Percentiles rank a stretch among this genome's conserved stretches.
Evolutionary conservation across 2,113 vertebrate genomes (phyloP).

Genomic region (Nematolebias whitei): DNA sequence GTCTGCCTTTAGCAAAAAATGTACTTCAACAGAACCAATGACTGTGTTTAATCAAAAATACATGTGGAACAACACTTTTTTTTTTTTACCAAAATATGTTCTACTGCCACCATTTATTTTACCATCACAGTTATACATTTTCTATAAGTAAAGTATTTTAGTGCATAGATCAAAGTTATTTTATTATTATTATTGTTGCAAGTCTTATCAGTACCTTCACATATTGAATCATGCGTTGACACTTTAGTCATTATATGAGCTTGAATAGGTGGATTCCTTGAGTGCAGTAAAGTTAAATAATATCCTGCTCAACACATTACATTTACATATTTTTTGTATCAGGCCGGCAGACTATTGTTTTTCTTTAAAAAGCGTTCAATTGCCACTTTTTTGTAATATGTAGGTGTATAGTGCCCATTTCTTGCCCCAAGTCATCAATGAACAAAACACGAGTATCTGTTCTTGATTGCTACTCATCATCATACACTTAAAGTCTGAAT

Average conservation of each 20-base stretch:
- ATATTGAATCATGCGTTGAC: conserved; percentile 45
- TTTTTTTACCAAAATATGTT: no score
- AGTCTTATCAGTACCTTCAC: conserved; percentile 10
- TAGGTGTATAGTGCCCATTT: conserved; percentile 32
- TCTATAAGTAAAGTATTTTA: background rate
- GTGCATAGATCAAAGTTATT: conserved; percentile 5
- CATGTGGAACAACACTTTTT: no score
- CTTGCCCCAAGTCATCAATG: conserved; percentile 20
- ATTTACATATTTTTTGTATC: conserved; percentile 10
- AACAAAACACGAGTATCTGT: conserved; percentile 42
- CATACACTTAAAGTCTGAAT: conserved; percentile 55
- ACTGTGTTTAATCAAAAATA: no score
- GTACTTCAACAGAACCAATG: no score
- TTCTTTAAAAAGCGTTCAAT: conserved; percentile 24
- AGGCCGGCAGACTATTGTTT: conserved; percentile 9
- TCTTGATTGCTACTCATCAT: conserved; percentile 68
- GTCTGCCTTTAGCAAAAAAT: no score
- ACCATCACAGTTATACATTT: no score
- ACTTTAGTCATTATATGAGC: conserved; percentile 40
- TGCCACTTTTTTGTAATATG: background rate
- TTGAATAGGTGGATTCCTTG: conserved; percentile 17
- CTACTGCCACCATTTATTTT: background rate
- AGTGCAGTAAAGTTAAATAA: conserved; percentile 13
- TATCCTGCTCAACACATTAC: conserved; percentile 17
- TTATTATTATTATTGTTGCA: conserved; percentile 2